Evolutionary conservation across 2,113 vertebrate genomes (phyloP).

Genomic region (Plectropomus leopardus): DNA sequence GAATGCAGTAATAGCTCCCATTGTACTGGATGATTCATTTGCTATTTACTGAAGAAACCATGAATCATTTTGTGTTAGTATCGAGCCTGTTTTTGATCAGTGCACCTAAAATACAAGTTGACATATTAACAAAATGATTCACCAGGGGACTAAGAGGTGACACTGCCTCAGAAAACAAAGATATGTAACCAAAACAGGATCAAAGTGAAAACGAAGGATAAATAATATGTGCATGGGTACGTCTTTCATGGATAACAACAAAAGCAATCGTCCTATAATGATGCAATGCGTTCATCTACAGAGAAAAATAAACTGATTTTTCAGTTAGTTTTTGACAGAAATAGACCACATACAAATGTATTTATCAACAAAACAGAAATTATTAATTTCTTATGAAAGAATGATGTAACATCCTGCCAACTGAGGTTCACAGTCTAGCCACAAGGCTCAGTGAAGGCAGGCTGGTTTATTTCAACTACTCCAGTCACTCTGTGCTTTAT

Average conservation of each 20-base stretch:
- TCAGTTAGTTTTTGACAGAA: neutral
- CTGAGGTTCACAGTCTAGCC: neutral
- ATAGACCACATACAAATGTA: neutral
- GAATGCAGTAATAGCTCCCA: neutral
- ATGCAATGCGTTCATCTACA: neutral
- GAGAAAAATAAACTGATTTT: no score
- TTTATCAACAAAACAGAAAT: constrained; percentile 6
- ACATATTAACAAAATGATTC: neutral
- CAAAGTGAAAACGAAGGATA: neutral
- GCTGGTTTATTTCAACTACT: neutral
- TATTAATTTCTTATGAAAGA: neutral
- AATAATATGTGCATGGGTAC: neutral
- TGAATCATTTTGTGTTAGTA: neutral
- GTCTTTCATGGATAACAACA: neutral
- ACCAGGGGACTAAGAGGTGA: neutral
- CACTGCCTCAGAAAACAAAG: neutral
- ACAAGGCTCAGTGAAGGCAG: neutral
- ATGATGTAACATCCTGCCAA: neutral
- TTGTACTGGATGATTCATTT: constrained; percentile 9
- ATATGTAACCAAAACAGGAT: neutral
- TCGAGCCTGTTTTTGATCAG: neutral
- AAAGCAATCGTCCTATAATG: neutral
- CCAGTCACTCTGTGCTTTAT: neutral
- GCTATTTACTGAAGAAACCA: constrained; percentile 2
- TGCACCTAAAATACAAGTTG: neutral